Percentiles rank a stretch among this genome's conserved stretches.
Evolutionary conservation across 2,888 invertebrate genomes (phyloP).

Genomic region (Exocentrus adspersus): DNA sequence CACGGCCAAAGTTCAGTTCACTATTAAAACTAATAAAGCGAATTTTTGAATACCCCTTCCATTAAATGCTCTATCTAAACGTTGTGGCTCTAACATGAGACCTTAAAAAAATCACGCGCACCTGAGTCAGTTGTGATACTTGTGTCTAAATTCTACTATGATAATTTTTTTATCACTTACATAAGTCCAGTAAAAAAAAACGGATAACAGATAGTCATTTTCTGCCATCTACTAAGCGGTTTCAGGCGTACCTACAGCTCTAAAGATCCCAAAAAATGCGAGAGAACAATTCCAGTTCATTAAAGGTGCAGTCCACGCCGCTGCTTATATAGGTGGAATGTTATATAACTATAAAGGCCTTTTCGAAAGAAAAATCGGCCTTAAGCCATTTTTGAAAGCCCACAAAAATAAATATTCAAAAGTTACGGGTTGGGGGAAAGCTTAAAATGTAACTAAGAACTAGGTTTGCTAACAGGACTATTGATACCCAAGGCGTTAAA

Average conservation of each 20-base stretch:
- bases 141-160: neutral
- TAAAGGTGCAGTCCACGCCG: conserved; percentile 2
- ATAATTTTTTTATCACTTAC: conserved; percentile 9
- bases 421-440: conserved; percentile 16
- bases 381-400: conserved; percentile 18
- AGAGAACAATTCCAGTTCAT: neutral
- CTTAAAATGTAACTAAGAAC: conserved; percentile 52
- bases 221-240: conserved; percentile 12
- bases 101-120: conserved; percentile 5
- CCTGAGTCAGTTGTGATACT: conserved; percentile 3
- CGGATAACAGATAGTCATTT: no score
- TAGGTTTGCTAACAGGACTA: conserved; percentile 66
- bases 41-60: conserved; percentile 5
- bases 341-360: conserved; percentile 26
- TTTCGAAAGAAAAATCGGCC: conserved; percentile 16
- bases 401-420: conserved; percentile 18
- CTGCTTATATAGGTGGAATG: conserved; percentile 37
- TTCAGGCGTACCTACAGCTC: conserved; percentile 1
- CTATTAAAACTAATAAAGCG: no score
- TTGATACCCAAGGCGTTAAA: conserved; percentile 87
- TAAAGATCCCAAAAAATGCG: conserved; percentile 12
- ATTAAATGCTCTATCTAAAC: neutral
- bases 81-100: neutral
- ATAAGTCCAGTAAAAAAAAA: conserved; percentile 5
- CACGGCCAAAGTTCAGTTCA: no score